A percentile compares a stretch with the other conserved stretches of the same genome.
These are phyloP conservation scores for Trilocha varians DNA, from an alignment of 2,888 invertebrate species.

Conservation along the genomic window DNA sequence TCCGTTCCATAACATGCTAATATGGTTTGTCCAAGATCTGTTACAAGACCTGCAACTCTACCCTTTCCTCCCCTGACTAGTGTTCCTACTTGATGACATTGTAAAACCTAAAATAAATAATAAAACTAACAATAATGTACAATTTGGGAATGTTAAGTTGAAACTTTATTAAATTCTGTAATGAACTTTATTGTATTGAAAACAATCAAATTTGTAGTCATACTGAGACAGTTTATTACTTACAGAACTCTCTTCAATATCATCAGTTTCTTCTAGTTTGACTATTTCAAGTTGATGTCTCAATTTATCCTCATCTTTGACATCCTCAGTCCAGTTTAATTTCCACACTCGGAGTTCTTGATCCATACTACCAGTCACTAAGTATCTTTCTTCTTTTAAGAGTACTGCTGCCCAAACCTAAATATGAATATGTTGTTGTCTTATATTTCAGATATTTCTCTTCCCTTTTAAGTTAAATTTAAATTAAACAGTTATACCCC, in stretches of 20 bases:
- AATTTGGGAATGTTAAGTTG: no score
- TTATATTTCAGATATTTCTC: not conserved
- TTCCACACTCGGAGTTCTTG: slow-evolving; percentile 90
- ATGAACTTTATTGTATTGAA: no score
- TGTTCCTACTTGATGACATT: slow-evolving; percentile 84
- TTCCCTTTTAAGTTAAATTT: no score
- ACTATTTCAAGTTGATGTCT: slow-evolving; percentile 59
- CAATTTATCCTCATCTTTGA: slow-evolving; percentile 65
- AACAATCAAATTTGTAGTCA: no score
- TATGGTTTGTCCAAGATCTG: slow-evolving; percentile 81
- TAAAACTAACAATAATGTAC: not conserved
- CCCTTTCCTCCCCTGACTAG: slow-evolving; percentile 86
- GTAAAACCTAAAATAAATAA: slow-evolving; percentile 57
- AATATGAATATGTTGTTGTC: not conserved
- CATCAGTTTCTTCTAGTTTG: slow-evolving; percentile 69
- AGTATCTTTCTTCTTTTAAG: slow-evolving; percentile 82
- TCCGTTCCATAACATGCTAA: slow-evolving; percentile 90
- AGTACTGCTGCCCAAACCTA: slow-evolving; percentile 90
- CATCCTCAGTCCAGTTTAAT: slow-evolving; percentile 72
- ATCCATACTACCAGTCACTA: slow-evolving; percentile 92
- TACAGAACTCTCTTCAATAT: slow-evolving; percentile 72
- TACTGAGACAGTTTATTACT: slow-evolving; percentile 28
- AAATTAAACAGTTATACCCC: no score
- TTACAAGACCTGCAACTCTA: slow-evolving; percentile 81
- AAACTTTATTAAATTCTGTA: no score